Base-by-base conservation (phyloP, 2,888 invertebrate species). In the Drosophila atripex region DNA sequence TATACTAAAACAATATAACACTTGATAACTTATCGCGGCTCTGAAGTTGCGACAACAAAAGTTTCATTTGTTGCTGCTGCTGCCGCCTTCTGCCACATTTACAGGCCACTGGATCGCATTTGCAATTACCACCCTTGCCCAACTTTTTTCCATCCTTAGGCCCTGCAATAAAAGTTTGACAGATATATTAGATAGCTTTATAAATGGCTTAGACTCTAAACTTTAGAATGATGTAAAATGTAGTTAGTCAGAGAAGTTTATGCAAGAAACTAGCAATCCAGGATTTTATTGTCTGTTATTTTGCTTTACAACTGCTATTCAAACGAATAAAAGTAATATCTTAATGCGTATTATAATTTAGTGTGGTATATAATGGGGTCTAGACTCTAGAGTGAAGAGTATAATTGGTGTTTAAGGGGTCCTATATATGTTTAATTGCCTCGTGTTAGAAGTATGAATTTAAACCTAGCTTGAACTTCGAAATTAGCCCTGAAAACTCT, bases 41-140 rank as follows among this genome's bases (percentile, higher is more conserved):
- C 47, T 72, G 73, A 53, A 76, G 66, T 61, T 85, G 76, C 55
- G 80, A 73, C 63, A 86, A 46, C 66, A 86, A 54, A 60, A 83
- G 57, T 45, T 71, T 64, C 8, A 59, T 51, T 32, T 78, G 61
- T 53, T 55, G 68, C 21, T 59, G 68, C 21, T 59, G 73, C 4
- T 66, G 76, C 41, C 49, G 55, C 28, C 55, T 45, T n/a, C 50
- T 80, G 57, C 53, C 77, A 63, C 90, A 90, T 59, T 87, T 89
- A 65, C 90, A 90, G 32, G 74, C 74, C 18, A 72, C 73, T 25
- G 89, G 86, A 16, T 82, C 78, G 69, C 90, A 90, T 74, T 86
- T 90, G 59, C 90, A 90, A 41, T 65, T 73, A 53, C 2, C 1
- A 18, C 23, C 59, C 57, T 76, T 76, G 41, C 54, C 61, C 46